Base-by-base conservation (phyloP, 2,113 vertebrate species). In the Eptatretus burgeri region DNA sequence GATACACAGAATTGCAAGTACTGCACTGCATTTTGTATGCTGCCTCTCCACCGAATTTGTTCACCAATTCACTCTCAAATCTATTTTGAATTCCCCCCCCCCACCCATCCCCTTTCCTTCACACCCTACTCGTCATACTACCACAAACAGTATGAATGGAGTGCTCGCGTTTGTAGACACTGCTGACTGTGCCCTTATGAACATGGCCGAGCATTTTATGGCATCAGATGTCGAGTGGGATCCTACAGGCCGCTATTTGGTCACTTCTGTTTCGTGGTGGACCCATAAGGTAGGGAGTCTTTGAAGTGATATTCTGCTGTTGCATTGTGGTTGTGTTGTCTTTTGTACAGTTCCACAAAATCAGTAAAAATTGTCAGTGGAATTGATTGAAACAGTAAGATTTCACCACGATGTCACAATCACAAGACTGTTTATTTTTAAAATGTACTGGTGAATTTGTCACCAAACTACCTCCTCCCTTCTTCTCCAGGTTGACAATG, bases 181-280 rank as follows among this genome's bases (percentile, higher is more conserved):
- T 0, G 94, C 88, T 0, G 89, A 98, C 73, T 98, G 91, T 72
- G 95, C 89, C 14, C 78, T 96, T 79, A 96, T 98, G 91, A 96
- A 98, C 71, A 86, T 96, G 13, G 91, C 85, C 0, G 91, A 98
- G 67, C 89, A 98, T 70, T 96, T 95, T 71, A 94, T 86, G 72
- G 91, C 91, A 49, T 98, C 89, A 0, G 89, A 94, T 0, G 85
- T 98, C 10, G 89, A 98, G 64, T 98, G 91, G 91, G 89, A 98
- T 67, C 86, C 91, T 1, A 95, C 91, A 0, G 91, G 91, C 49
- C 80, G 91, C 71, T 94, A 82, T 1, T 75, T 96, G 1, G 78
- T 96, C 66, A 98, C 91, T 49, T 98, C 91, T 0, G 89, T 98
- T 65, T 96, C 89, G 18, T 96, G 89, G 88, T 96, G 89, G 91